phyloP scores from a whole-genome alignment of 2,888 invertebrate genomes.

The Teleiodes luculella region DNA sequence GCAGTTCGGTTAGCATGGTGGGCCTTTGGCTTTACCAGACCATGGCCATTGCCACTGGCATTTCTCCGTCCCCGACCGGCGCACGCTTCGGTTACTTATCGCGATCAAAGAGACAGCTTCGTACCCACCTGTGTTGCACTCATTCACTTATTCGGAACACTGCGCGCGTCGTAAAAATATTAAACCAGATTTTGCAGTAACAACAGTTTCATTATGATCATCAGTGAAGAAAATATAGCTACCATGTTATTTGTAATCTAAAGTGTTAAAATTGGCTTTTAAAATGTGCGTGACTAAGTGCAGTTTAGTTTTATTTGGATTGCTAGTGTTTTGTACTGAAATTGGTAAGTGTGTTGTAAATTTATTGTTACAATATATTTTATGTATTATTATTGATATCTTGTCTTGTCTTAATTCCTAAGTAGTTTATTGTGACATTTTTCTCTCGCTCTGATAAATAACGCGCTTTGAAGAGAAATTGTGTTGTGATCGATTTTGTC shows the following conservation, averaged over 20 bases:
- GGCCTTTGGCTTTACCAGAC: background rate
- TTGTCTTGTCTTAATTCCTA: no score
- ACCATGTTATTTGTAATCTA: slow-evolving; percentile 6
- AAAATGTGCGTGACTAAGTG: slow-evolving; percentile 46
- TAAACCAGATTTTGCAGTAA: background rate
- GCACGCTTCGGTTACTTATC: background rate
- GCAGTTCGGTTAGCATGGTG: background rate
- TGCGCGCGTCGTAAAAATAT: slow-evolving; percentile 1
- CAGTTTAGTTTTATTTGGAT: slow-evolving; percentile 38
- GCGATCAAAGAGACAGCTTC: background rate
- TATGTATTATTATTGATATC: no score
- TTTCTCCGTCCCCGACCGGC: slow-evolving; percentile 23
- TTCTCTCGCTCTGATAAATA: background rate
- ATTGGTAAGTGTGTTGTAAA: slow-evolving; percentile 38
- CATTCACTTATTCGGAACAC: background rate
- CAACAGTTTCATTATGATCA: slow-evolving; percentile 1
- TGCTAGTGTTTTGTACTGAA: slow-evolving; percentile 35
- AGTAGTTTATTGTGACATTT: background rate
- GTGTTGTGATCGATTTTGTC: background rate
- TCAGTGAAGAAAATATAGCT: slow-evolving; percentile 12
- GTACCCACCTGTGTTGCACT: background rate
- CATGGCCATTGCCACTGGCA: slow-evolving; percentile 15
- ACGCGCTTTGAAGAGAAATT: background rate
- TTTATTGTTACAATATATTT: no score
- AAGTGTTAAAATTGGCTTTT: background rate